A percentile compares a stretch with the other conserved stretches of the same genome.
Conservation (phyloP, 2,113 vertebrate species). For the Bagarius yarrelli region DNA sequence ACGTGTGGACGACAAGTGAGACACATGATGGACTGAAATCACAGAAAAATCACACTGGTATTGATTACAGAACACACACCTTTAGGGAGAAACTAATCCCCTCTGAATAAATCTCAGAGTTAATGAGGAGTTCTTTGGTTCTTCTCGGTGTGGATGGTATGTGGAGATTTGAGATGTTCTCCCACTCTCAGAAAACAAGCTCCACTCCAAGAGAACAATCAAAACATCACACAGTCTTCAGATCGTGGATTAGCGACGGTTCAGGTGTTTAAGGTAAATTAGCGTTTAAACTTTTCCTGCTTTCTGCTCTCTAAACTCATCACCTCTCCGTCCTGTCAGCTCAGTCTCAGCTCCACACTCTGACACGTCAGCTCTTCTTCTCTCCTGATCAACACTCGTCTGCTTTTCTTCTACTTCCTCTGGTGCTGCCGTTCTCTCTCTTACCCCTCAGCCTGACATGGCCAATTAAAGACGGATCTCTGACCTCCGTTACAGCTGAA, state of each 20-base stretch:
- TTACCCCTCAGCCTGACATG: neutral
- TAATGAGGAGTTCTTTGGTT: too few relatives aligned
- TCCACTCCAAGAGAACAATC: too few relatives aligned
- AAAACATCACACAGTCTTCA: too few relatives aligned
- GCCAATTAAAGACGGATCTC: conserved; percentile 14
- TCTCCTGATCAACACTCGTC: neutral
- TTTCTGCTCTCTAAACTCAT: neutral
- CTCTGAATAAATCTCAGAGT: neutral
- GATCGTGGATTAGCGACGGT: too few relatives aligned
- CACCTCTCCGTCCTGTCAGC: conserved; percentile 4
- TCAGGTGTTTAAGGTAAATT: neutral
- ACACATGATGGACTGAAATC: neutral
- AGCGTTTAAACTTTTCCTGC: neutral
- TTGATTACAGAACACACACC: neutral
- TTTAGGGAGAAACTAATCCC: neutral
- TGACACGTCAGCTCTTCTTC: neutral
- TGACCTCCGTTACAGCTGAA: neutral
- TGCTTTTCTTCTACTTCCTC: too few relatives aligned
- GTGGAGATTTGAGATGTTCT: too few relatives aligned
- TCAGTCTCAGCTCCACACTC: neutral
- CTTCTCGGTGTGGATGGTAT: too few relatives aligned
- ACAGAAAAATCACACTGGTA: neutral
- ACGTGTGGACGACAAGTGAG: neutral
- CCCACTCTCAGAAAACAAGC: too few relatives aligned
- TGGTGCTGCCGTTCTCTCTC: neutral